A percentile compares a stretch with the other conserved stretches of the same genome.
phyloP scores from a whole-genome alignment of 2,113 vertebrate species.

The Amphiprion percula region DNA sequence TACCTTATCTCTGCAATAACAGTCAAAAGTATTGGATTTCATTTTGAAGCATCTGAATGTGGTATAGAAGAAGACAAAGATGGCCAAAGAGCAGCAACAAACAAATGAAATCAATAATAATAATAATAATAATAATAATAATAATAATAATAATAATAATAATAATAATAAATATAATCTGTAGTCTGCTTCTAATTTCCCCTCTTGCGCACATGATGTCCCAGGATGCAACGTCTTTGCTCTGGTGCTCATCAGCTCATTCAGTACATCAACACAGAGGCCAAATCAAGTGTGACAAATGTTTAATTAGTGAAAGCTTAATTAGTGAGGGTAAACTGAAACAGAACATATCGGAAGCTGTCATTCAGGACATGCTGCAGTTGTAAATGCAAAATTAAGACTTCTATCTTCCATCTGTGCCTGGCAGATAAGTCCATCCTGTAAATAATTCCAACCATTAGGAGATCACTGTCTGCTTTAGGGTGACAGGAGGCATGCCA shows the following conservation, averaged over 20 bases:
- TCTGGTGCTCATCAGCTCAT: slow-evolving; percentile 21
- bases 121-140: neutral
- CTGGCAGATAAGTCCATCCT: neutral
- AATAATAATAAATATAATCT: neutral
- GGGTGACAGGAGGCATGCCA: too few relatives aligned
- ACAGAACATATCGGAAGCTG: slow-evolving; percentile 24
- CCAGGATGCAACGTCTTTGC: slow-evolving; percentile 26
- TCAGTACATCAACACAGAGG: slow-evolving; percentile 18
- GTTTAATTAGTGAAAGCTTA: slow-evolving; percentile 9
- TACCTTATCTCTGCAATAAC: neutral
- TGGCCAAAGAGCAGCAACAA: neutral
- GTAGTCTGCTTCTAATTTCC: neutral
- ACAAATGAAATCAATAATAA: neutral
- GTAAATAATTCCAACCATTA: neutral
- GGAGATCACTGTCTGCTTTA: too few relatives aligned
- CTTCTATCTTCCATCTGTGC: slow-evolving; percentile 3
- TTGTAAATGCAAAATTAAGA: slow-evolving; percentile 5
- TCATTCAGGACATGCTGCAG: neutral
- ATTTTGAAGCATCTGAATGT: neutral
- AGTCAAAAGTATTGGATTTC: neutral
- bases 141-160: neutral
- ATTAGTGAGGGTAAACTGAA: slow-evolving; percentile 18
- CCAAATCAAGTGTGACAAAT: slow-evolving; percentile 33
- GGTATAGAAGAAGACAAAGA: neutral
- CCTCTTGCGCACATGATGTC: neutral